Conservation (phyloP, 2,797 vertebrate genomes). For the Rhabdomys pumilio region DNA sequence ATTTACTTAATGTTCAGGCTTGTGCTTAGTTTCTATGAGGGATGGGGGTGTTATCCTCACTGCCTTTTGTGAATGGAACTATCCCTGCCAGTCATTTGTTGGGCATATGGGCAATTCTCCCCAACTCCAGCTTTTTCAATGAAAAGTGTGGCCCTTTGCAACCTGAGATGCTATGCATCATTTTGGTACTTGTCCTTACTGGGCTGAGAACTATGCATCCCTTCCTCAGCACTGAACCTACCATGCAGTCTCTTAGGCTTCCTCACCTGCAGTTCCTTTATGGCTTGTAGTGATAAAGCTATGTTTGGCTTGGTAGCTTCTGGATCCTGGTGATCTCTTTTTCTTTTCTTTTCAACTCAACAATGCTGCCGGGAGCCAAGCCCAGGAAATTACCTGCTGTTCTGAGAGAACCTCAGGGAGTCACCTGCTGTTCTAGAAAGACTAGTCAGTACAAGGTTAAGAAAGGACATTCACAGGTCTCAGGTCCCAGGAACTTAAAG, state of each 20-base stretch:
- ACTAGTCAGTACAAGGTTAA: too few relatives aligned
- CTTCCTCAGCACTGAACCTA: neutral
- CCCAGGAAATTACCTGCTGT: too few relatives aligned
- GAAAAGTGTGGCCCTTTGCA: neutral
- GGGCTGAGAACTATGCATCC: neutral
- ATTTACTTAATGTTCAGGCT: neutral
- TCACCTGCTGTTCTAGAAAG: too few relatives aligned
- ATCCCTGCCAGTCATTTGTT: conserved; percentile 10
- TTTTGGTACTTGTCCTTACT: neutral
- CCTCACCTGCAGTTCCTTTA: neutral
- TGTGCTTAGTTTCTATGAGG: neutral
- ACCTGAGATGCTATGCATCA: neutral
- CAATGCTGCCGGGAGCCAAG: neutral
- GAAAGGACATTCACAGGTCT: too few relatives aligned
- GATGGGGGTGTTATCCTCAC: neutral
- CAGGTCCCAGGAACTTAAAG: too few relatives aligned
- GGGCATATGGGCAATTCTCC: neutral
- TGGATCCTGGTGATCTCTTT: neutral
- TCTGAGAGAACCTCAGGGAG: too few relatives aligned
- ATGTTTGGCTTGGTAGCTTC: neutral
- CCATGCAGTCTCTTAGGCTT: neutral
- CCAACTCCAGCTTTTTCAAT: neutral
- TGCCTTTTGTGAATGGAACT: neutral
- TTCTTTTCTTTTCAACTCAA: neutral
- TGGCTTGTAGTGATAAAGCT: neutral